Conservation (phyloP, 2,113 vertebrate genomes). For the Atherinomorus stipes region DNA sequence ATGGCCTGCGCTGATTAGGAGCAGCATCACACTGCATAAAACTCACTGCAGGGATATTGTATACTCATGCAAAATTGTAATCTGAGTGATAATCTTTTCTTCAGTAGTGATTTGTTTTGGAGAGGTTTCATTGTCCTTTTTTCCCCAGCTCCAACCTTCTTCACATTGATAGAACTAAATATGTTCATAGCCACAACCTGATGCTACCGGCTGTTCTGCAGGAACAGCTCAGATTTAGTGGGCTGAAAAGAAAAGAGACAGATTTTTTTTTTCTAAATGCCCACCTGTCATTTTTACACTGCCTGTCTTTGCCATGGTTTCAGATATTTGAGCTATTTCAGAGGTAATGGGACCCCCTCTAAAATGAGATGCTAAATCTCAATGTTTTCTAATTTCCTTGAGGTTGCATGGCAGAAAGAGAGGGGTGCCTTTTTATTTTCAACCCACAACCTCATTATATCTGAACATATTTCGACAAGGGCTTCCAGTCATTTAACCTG, state of each 20-base stretch:
- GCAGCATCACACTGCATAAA: conserved; percentile 48
- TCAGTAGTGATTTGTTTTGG: conserved; percentile 18
- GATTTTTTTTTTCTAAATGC: neutral
- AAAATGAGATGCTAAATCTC: neutral
- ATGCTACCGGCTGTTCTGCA: conserved; percentile 8
- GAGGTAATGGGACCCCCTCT: neutral
- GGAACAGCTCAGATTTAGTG: conserved; percentile 21
- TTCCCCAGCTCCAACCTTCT: conserved; percentile 3
- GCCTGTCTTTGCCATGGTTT: neutral
- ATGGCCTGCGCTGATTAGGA: conserved; percentile 63
- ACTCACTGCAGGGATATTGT: conserved; percentile 45
- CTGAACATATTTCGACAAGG: neutral
- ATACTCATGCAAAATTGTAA: conserved; percentile 45
- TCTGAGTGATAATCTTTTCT: conserved; percentile 22
- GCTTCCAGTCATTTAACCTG: too few relatives aligned
- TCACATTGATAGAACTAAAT: conserved; percentile 30
- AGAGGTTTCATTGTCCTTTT: conserved; percentile 2
- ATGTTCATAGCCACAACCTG: conserved; percentile 19
- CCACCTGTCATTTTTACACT: neutral
- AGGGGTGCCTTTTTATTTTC: conserved; percentile 2
- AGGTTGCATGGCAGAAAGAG: neutral
- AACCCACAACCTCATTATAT: neutral
- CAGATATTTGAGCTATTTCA: conserved; percentile 1
- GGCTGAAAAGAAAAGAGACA: conserved; percentile 25
- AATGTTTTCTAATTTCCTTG: too few relatives aligned